Conservation (phyloP, 2,888 invertebrate species). For the Lymantria monacha region DNA sequence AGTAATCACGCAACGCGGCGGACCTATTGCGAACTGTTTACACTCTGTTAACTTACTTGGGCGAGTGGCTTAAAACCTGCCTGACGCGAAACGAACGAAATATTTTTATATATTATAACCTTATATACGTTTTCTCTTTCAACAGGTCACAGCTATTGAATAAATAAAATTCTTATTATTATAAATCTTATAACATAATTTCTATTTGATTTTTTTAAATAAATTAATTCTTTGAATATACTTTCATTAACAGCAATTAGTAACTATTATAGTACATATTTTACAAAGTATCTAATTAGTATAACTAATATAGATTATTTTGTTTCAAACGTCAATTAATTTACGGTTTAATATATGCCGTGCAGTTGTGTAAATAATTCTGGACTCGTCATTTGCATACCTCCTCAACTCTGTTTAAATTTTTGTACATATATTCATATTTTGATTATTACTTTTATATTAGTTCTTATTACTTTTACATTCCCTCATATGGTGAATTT, state of each 20-base stretch:
- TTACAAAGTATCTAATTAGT: slow-evolving; percentile 7
- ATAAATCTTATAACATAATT: neutral
- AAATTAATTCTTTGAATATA: neutral
- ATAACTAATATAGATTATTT: neutral
- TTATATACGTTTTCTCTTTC: slow-evolving; percentile 62
- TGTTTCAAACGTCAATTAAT: slow-evolving; percentile 5
- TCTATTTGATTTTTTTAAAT: slow-evolving; percentile 2
- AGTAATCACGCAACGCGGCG: slow-evolving; percentile 64
- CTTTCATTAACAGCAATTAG: slow-evolving; percentile 2
- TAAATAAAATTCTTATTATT: slow-evolving; percentile 29
- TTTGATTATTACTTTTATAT: neutral
- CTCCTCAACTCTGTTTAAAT: slow-evolving; percentile 6
- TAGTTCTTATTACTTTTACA: too few species aligned
- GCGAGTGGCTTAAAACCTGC: slow-evolving; percentile 63
- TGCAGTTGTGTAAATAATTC: slow-evolving; percentile 27
- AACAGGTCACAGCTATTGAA: slow-evolving; percentile 42
- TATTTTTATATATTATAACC: slow-evolving; percentile 66
- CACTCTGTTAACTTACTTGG: slow-evolving; percentile 59
- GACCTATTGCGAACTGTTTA: slow-evolving; percentile 56
- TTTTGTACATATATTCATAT: neutral
- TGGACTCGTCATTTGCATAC: slow-evolving; percentile 28
- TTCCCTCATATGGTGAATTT: too few species aligned
- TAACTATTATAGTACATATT: slow-evolving; percentile 4
- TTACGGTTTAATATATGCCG: slow-evolving; percentile 7
- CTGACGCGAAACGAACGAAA: slow-evolving; percentile 61